Evolutionary conservation across 2,888 invertebrate genomes (phyloP).

Genomic region (Empis livida): DNA sequence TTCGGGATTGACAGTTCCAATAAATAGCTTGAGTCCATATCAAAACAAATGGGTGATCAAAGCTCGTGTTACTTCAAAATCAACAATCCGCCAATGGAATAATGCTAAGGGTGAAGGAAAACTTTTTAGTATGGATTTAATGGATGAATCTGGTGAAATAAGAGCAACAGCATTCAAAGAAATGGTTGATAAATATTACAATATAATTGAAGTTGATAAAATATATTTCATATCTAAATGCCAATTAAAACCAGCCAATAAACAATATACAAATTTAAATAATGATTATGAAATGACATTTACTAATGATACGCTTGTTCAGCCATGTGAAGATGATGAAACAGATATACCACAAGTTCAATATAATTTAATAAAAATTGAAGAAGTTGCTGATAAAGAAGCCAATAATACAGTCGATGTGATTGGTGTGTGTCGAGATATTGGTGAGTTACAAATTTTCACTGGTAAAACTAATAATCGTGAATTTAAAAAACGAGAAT

Average conservation of each 20-base stretch:
- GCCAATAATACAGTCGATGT: conserved; percentile 65
- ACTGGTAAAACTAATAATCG: conserved; percentile 60
- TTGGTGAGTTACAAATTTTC: conserved; percentile 57
- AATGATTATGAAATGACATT: conserved; percentile 97
- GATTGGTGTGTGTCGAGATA: conserved; percentile 71
- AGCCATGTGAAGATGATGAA: conserved; percentile 41
- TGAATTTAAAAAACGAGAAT: conserved; percentile 79
- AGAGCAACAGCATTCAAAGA: conserved; percentile 82
- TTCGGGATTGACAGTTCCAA: conserved; percentile 43
- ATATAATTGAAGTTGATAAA: conserved; percentile 76
- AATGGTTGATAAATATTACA: conserved; percentile 76
- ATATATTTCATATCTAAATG: conserved; percentile 81
- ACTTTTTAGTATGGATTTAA: conserved; percentile 82
- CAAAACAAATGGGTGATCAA: conserved; percentile 92
- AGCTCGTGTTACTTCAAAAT: conserved; percentile 75
- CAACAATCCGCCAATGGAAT: conserved; percentile 71
- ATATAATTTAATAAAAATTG: conserved; percentile 66
- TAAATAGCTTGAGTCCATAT: conserved; percentile 80
- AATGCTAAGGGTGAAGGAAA: conserved; percentile 90
- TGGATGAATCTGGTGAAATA: conserved; percentile 91
- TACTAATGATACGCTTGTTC: conserved; percentile 53
- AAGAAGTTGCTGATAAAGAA: conserved; percentile 51
- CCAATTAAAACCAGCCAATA: conserved; percentile 85
- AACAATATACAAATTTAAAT: conserved; percentile 65
- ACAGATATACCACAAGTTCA: conserved; percentile 59